Base-by-base conservation (phyloP, 2,113 vertebrate species). In the Diadophis punctatus region DNA sequence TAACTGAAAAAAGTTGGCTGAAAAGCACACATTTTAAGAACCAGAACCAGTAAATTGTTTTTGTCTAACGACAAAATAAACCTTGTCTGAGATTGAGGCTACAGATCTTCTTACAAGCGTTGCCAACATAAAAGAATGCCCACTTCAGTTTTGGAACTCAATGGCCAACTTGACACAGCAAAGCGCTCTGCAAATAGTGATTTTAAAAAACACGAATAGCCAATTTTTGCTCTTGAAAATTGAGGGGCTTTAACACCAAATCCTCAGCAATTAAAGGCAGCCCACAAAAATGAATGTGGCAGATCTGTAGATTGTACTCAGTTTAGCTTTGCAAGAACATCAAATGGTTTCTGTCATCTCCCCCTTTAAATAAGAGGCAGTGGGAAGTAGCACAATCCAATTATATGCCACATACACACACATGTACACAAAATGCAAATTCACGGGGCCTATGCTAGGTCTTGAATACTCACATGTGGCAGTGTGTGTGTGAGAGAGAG, bases 11-110 rank as follows among this genome's bases (percentile, higher is more conserved):
- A 11, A 9, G 30, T 55, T 88, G 52, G n/a, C 87, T 25, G 53
- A 74, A 52, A 58, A 1, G 39, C 58, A 0, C 18, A 56, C 0
- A 0, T n/a, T 20, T 0, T 0, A 52, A 43, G 12, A 85, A 3
- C 18, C 16, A 48, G 86, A 68, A 58, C 0, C 88, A 25, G 23
- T n/a, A 14, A 91, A 51, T 39, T 1, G n/a, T 34, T 16, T 34
- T 34, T 18, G 16, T 74, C n/a, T 34, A 39, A 80, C 1, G 12
- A 39, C 34, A 39, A 39, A 80, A 39, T 39, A 80, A 80, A 39
- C 68, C 5, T 80, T 39, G 34, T 39, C 68, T 39, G 34, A 80
- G 34, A 39, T 16, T 39, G 16, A 39, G 18, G 34, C n/a, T 22
- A 3, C 16, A 3, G 68, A 18, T 39, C 34, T 80, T 39, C 68